Evolutionary conservation across 2,888 invertebrate genomes (phyloP).

Genomic region (Protophormia terraenovae): DNA sequence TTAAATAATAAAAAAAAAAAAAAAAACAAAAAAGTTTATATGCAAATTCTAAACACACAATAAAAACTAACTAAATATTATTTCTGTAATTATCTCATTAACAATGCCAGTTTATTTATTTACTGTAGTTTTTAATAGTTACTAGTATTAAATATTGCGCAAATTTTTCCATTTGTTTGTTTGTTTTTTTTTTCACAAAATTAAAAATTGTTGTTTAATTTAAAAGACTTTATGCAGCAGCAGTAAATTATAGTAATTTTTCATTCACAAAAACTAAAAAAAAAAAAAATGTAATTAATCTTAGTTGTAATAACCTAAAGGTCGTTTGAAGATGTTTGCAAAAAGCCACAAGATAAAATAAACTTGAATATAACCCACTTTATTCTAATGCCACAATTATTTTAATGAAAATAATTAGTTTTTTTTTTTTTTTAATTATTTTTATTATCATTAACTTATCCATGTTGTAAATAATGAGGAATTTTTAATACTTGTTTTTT

Average conservation of each 20-base stretch:
- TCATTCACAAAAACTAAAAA: neutral
- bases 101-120: slow-evolving; percentile 31
- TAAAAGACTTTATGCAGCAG: neutral
- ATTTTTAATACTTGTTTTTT: too few species aligned
- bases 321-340: slow-evolving; percentile 32
- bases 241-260: slow-evolving; percentile 40
- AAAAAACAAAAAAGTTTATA: slow-evolving; percentile 2
- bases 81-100: slow-evolving; percentile 56
- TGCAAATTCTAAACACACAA: slow-evolving; percentile 43
- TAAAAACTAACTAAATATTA: neutral
- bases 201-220: neutral
- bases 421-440: neutral
- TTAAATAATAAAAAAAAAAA: neutral
- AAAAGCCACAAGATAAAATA: slow-evolving; percentile 21
- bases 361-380: neutral
- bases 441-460: too few species aligned
- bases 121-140: neutral
- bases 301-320: slow-evolving; percentile 39
- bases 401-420: slow-evolving; percentile 14
- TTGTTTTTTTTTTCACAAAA: slow-evolving; percentile 31
- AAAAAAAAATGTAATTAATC: slow-evolving; percentile 44
- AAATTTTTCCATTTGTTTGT: slow-evolving; percentile 18
- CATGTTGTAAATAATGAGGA: too few species aligned
- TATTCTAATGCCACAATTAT: slow-evolving; percentile 12
- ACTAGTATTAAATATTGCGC: slow-evolving; percentile 25